Conservation (phyloP, 2,888 invertebrate genomes). For the Perithous albicinctus region DNA sequence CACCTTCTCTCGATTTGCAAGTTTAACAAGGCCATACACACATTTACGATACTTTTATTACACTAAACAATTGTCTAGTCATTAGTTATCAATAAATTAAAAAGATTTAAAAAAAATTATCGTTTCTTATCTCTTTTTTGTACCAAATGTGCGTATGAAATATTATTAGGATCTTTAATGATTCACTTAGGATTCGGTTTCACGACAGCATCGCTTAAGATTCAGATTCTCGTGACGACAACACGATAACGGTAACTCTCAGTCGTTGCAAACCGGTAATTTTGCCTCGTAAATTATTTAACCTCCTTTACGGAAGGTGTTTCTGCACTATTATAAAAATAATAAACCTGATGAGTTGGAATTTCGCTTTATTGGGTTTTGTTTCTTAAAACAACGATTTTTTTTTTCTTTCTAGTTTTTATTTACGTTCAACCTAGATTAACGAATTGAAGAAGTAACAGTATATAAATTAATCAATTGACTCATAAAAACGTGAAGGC, state of each 20-base stretch:
- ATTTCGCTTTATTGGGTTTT: not conserved
- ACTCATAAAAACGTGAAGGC: too few species aligned
- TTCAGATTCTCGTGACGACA: not conserved
- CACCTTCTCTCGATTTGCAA: not conserved
- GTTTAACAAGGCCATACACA: not conserved
- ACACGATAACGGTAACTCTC: not conserved
- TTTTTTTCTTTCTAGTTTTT: not conserved
- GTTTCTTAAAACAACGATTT: not conserved
- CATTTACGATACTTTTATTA: not conserved
- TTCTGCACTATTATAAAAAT: constrained; percentile 13
- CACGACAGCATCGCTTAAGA: too few species aligned
- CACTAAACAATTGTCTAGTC: not conserved
- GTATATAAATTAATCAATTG: too few species aligned
- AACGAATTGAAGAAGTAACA: too few species aligned
- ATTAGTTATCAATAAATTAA: not conserved
- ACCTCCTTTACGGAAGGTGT: constrained; percentile 22
- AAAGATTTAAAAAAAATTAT: too few species aligned
- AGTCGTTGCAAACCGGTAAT: constrained; percentile 12
- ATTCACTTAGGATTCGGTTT: not conserved
- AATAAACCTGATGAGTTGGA: not conserved
- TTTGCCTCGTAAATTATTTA: constrained; percentile 35
- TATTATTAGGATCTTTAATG: too few species aligned
- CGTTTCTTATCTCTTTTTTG: too few species aligned
- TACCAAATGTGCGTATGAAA: too few species aligned
- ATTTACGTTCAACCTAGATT: too few species aligned